Evolutionary conservation across 1,140 invertebrate species (phyloP).

Genomic region (Epicauta chinensis): DNA sequence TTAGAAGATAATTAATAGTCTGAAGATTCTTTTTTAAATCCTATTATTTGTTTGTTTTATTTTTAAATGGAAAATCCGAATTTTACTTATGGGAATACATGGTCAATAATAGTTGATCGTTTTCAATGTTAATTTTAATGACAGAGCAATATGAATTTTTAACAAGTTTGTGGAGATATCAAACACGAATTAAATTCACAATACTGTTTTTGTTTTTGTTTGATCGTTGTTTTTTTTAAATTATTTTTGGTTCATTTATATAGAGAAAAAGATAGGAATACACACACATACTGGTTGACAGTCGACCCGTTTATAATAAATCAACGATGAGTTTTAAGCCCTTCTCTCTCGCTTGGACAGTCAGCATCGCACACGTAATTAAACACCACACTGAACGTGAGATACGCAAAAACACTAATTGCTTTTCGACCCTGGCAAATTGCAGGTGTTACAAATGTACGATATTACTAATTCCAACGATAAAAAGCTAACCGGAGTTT

Average conservation of each 20-base stretch:
- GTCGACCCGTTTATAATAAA: conserved; percentile 35
- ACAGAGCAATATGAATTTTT: conserved; percentile 6
- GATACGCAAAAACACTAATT: conserved; percentile 39
- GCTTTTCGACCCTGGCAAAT: conserved; percentile 39
- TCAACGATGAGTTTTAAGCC: conserved; percentile 28
- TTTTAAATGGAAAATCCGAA: conserved; percentile 1
- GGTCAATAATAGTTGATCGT: conserved; percentile 7
- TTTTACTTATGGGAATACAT: conserved; percentile 10
- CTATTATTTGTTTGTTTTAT: not conserved
- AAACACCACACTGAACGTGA: conserved; percentile 35
- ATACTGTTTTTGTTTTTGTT: too few species aligned
- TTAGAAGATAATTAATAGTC: too few species aligned
- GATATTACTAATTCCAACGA: conserved; percentile 36
- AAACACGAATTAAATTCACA: too few species aligned
- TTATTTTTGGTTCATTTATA: too few species aligned
- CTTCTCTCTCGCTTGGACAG: conserved; percentile 10
- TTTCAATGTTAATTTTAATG: conserved; percentile 10
- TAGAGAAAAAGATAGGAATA: too few species aligned
- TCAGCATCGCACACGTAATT: conserved; percentile 31
- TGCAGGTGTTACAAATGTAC: conserved; percentile 39
- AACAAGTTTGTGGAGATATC: not conserved
- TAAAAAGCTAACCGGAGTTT: conserved; percentile 16
- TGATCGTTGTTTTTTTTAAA: too few species aligned
- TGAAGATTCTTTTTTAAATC: too few species aligned
- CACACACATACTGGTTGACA: conserved; percentile 13